These are phyloP conservation scores for Uromys caudimaculatus DNA, from an alignment of 2,797 vertebrate species.

Conservation along the genomic window DNA sequence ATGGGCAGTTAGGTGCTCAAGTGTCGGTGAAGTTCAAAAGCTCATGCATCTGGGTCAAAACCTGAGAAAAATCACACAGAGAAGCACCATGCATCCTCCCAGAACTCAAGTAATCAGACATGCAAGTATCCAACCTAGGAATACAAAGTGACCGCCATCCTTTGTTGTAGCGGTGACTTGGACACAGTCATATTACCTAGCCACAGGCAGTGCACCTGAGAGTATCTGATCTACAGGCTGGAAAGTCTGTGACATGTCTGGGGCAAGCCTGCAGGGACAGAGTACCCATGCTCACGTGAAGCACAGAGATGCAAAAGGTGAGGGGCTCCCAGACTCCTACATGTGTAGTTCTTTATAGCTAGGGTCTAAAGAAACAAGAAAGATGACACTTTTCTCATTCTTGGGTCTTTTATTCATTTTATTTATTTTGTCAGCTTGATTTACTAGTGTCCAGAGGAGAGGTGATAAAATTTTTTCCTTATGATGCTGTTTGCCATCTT, in stretches of 20 bases:
- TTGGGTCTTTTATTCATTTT: conserved; percentile 11
- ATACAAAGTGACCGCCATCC: background rate
- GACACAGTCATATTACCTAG: no score
- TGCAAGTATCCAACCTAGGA: background rate
- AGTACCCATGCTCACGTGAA: background rate
- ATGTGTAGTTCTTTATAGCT: background rate
- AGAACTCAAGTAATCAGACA: background rate
- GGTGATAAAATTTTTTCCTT: background rate
- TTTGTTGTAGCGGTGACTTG: background rate
- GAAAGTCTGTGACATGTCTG: background rate
- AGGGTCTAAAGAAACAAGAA: background rate
- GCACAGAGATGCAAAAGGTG: background rate
- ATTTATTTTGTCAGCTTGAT: conserved; percentile 25
- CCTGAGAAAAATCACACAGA: background rate
- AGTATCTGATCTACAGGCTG: background rate
- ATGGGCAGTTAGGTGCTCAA: background rate
- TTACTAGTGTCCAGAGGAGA: conserved; percentile 30
- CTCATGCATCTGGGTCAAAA: background rate
- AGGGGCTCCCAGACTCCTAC: background rate
- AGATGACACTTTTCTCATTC: conserved; percentile 10
- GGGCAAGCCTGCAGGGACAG: background rate
- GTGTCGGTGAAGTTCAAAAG: background rate
- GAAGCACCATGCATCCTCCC: background rate
- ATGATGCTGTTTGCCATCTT: conserved; percentile 29
- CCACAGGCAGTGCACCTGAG: background rate